Evolutionary conservation across 1,140 invertebrate genomes (phyloP).

Genomic region (Drosophila guanche): DNA sequence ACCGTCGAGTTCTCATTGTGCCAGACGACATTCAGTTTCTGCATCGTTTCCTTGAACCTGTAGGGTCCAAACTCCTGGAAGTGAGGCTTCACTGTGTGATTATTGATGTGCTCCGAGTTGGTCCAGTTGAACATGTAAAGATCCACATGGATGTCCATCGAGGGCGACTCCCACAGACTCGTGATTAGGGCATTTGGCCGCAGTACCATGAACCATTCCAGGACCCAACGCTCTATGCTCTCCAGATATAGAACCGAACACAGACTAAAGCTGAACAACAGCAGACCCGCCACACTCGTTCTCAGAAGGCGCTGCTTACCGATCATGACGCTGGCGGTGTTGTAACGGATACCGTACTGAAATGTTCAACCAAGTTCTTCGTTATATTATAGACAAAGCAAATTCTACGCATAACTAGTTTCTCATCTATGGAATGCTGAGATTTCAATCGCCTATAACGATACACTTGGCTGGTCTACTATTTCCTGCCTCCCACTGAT

Average conservation of each 20-base stretch:
- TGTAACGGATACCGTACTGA: constrained; percentile 8
- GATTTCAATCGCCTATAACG: no score
- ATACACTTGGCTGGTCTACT: no score
- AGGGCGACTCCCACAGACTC: constrained; percentile 88
- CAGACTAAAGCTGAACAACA: constrained; percentile 32
- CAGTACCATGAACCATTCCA: constrained; percentile 63
- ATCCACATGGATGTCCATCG: constrained; percentile 89
- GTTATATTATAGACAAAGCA: not conserved
- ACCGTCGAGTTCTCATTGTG: constrained; percentile 91
- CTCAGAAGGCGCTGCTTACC: constrained; percentile 55
- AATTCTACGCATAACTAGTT: constrained; percentile 9
- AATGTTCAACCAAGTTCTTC: not conserved
- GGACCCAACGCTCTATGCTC: constrained; percentile 34
- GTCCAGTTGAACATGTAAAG: constrained; percentile 93
- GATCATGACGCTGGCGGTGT: constrained; percentile 40
- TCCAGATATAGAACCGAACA: constrained; percentile 49
- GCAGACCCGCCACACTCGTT: constrained; percentile 47
- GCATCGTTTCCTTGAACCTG: constrained; percentile 86
- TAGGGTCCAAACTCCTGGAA: constrained; percentile 90
- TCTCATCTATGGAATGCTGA: not conserved
- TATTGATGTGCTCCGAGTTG: constrained; percentile 87
- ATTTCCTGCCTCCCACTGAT: no score
- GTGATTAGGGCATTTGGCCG: constrained; percentile 85
- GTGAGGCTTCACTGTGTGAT: constrained; percentile 85
- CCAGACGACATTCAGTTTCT: constrained; percentile 88